A percentile compares a stretch with the other conserved stretches of the same genome.
Conservation (phyloP, 2,888 invertebrate species). For the Entomobrya multifasciata region DNA sequence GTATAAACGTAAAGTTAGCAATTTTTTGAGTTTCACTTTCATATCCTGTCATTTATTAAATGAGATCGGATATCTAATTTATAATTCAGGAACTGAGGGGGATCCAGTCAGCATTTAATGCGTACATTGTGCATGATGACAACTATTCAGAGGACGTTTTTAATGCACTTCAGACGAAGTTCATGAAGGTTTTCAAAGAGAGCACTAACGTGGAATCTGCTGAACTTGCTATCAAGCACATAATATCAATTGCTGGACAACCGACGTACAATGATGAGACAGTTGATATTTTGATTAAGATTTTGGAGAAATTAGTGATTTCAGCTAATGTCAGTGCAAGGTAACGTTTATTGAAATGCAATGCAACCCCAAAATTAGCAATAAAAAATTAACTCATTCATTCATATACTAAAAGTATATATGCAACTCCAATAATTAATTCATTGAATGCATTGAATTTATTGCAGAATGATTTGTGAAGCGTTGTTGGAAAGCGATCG, state of each 20-base stretch:
- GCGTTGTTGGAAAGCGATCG: conserved; percentile 91
- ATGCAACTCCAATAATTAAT: too few relatives aligned
- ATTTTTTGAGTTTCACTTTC: too few relatives aligned
- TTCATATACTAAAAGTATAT: too few relatives aligned
- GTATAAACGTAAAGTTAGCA: too few relatives aligned
- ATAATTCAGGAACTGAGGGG: conserved; percentile 87
- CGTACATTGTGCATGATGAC: conserved; percentile 87
- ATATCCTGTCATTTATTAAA: not conserved
- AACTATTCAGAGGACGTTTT: conserved; percentile 72
- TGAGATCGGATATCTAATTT: too few relatives aligned
- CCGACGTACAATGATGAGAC: conserved; percentile 89
- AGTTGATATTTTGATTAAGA: conserved; percentile 88
- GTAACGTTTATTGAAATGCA: too few relatives aligned
- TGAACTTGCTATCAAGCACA: conserved; percentile 88
- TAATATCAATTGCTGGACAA: conserved; percentile 87
- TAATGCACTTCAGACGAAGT: conserved; percentile 64
- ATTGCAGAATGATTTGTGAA: conserved; percentile 90
- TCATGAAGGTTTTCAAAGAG: conserved; percentile 86
- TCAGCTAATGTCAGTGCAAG: conserved; percentile 88
- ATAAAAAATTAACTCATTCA: too few relatives aligned
- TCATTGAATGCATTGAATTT: too few relatives aligned
- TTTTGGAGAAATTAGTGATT: conserved; percentile 89
- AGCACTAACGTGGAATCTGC: conserved; percentile 86
- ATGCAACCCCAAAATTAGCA: too few relatives aligned
- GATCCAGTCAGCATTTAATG: conserved; percentile 94